A percentile compares a stretch with the other conserved stretches of the same genome.
phyloP scores from a whole-genome alignment of 2,888 invertebrate species.

The Ectropis crepuscularia region DNA sequence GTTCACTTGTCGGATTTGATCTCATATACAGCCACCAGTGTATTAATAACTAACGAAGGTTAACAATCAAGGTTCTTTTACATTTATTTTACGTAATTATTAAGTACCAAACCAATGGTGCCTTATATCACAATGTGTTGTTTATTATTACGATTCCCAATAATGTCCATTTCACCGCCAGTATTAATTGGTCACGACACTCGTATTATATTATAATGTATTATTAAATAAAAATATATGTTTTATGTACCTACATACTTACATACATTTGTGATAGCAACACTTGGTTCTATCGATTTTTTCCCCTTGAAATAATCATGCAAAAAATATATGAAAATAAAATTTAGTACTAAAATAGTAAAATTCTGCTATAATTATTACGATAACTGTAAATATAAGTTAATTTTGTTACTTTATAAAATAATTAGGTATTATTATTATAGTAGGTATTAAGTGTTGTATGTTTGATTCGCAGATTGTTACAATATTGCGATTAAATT shows the following conservation, averaged over 20 bases:
- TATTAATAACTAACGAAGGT: slow-evolving; percentile 49
- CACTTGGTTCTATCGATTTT: slow-evolving; percentile 25
- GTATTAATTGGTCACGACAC: slow-evolving; percentile 38
- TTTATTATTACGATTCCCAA: slow-evolving; percentile 45
- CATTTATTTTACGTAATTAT: slow-evolving; percentile 42
- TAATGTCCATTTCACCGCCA: slow-evolving; percentile 39
- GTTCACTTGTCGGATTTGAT: slow-evolving; percentile 76
- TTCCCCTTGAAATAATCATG: slow-evolving; percentile 17
- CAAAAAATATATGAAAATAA: slow-evolving; percentile 54
- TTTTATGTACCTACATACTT: slow-evolving; percentile 10
- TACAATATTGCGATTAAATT: slow-evolving; percentile 81
- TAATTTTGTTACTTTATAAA: slow-evolving; percentile 84
- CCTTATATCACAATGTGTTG: slow-evolving; percentile 63
- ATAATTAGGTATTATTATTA: slow-evolving; percentile 82
- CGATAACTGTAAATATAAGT: slow-evolving; percentile 84
- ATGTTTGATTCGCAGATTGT: slow-evolving; percentile 83
- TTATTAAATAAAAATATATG: slow-evolving; percentile 6
- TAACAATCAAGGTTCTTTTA: slow-evolving; percentile 52
- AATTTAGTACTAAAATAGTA: slow-evolving; percentile 76
- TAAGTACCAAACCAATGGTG: slow-evolving; percentile 74
- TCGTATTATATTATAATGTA: slow-evolving; percentile 24
- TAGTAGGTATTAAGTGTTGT: slow-evolving; percentile 82
- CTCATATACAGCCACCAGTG: slow-evolving; percentile 81
- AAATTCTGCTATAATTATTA: slow-evolving; percentile 82
- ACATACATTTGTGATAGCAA: slow-evolving; percentile 22